phyloP scores from a whole-genome alignment of 2,113 vertebrate genomes.

The Xenopus tropicalis region UCB_Xtro_10.0 CM004444.2:176511501-176512000 shows the following conservation, averaged over 20 bases:
- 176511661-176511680: background rate
- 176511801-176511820: background rate
- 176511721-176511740: slow-evolving; percentile 27
- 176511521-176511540: background rate
- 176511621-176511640: slow-evolving; percentile 10
- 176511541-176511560: slow-evolving; percentile 32
- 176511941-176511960: background rate
- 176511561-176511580: slow-evolving; percentile 9
- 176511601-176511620: slow-evolving; percentile 2
- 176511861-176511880: background rate
- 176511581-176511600: slow-evolving; percentile 16
- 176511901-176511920: slow-evolving; percentile 26
- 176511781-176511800: slow-evolving; percentile 13
- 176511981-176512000: background rate
- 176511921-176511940: slow-evolving; percentile 11
- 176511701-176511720: slow-evolving; percentile 3
- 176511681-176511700: background rate
- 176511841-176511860: background rate
- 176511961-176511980: background rate
- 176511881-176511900: slow-evolving; percentile 7
- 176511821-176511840: background rate
- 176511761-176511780: background rate
- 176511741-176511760: slow-evolving; percentile 17
- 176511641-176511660: background rate
- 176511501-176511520: background rate